Conservation (phyloP, 2,797 vertebrate genomes). For the Clarias platycephalus region DNA sequence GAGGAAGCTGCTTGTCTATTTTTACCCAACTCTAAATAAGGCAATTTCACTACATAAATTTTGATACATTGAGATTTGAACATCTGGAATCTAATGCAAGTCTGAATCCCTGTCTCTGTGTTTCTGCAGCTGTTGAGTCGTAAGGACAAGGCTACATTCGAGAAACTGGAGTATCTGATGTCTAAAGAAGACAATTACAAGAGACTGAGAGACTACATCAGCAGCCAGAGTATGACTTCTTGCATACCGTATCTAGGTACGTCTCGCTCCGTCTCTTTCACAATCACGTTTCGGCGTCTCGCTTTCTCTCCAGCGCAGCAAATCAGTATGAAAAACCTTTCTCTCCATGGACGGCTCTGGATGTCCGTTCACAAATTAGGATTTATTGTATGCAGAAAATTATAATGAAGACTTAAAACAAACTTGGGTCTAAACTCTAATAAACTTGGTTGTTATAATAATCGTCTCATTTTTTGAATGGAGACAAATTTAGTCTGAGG, state of each 20-base stretch:
- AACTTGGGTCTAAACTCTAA: too few relatives aligned
- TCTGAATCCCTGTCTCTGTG: neutral
- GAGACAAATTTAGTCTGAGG: neutral
- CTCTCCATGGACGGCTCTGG: neutral
- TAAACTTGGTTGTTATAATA: too few relatives aligned
- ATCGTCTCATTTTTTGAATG: neutral
- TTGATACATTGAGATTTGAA: neutral
- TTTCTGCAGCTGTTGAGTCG: conserved; percentile 87
- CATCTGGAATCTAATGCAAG: too few relatives aligned
- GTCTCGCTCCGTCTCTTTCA: conserved; percentile 23
- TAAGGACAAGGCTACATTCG: conserved; percentile 96
- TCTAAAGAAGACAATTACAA: conserved; percentile 99
- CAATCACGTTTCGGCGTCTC: neutral
- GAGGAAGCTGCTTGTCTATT: neutral
- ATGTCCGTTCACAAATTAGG: neutral
- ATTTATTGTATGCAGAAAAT: too few relatives aligned
- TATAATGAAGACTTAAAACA: too few relatives aligned
- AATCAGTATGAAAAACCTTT: neutral
- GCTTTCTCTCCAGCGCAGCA: neutral
- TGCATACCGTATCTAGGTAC: conserved; percentile 98
- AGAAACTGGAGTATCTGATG: conserved; percentile 96
- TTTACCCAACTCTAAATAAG: neutral
- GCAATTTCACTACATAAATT: neutral
- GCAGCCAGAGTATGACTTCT: conserved; percentile 97
- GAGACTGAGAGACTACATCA: conserved; percentile 93